phyloP scores from a whole-genome alignment of 2,113 vertebrate genomes.

The Megaleporinus macrocephalus region DNA sequence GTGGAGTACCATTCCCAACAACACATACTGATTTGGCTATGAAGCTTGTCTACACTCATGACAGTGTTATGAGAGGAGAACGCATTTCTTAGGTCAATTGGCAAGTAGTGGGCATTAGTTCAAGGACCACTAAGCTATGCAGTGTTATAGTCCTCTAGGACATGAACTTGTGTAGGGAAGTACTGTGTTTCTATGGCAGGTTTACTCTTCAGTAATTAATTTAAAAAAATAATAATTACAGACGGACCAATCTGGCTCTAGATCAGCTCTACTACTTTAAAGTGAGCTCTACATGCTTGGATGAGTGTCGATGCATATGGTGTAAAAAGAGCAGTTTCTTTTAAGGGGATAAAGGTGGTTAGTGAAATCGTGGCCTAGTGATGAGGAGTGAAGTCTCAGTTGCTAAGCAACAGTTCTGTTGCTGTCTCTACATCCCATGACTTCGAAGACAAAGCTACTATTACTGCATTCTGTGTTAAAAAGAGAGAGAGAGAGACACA shows the following conservation, averaged over 20 bases:
- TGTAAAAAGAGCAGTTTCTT: not conserved
- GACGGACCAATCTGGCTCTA: not conserved
- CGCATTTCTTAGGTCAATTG: not conserved
- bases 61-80: not conserved
- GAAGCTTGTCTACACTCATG: not conserved
- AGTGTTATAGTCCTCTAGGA: not conserved
- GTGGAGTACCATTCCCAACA: no score
- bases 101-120: not conserved
- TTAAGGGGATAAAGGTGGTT: constrained; percentile 41
- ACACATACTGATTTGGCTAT: no score
- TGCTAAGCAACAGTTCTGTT: constrained; percentile 97
- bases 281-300: constrained; percentile 73
- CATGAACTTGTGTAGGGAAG: not conserved
- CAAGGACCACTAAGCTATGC: not conserved
- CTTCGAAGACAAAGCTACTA: constrained; percentile 99
- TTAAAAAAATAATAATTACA: not conserved
- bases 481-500: constrained; percentile 51
- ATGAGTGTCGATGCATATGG: constrained; percentile 74
- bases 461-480: constrained; percentile 92
- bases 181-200: not conserved
- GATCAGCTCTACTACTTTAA: not conserved
- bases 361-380: constrained; percentile 64
- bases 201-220: not conserved
- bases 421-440: constrained; percentile 98
- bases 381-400: constrained; percentile 83